Conservation (phyloP, 2,113 vertebrate genomes). For the Oreochromis tanganicae region DNA sequence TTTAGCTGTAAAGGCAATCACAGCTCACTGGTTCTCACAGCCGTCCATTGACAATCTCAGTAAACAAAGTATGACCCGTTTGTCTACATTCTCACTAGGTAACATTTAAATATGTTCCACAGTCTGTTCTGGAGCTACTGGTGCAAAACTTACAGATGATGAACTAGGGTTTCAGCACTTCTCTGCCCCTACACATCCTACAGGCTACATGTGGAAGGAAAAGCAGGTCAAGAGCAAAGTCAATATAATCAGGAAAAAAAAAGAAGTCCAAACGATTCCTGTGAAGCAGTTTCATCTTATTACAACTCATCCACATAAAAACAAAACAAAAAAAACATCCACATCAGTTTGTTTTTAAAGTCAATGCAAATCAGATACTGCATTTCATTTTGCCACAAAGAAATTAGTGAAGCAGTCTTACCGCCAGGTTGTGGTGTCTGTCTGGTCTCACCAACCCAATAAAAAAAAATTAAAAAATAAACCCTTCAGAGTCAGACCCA, state of each 20-base stretch:
- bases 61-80: background rate
- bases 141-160: constrained; percentile 89
- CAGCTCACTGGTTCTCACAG: background rate
- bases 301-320: constrained; percentile 5
- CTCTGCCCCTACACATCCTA: constrained; percentile 91
- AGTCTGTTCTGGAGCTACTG: constrained; percentile 76
- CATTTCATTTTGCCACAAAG: constrained; percentile 51
- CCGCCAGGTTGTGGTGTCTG: constrained; percentile 31
- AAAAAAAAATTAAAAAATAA: background rate
- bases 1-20: background rate
- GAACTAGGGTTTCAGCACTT: constrained; percentile 87
- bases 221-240: constrained; percentile 83
- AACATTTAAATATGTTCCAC: constrained; percentile 15
- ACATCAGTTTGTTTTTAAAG: background rate
- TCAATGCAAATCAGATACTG: background rate
- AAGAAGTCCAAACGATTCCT: constrained; percentile 17
- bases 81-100: background rate
- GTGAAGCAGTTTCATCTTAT: constrained; percentile 13
- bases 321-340: background rate
- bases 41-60: background rate
- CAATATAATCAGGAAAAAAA: constrained; percentile 48
- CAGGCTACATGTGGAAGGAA: constrained; percentile 91
- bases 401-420: constrained; percentile 68
- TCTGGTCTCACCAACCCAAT: constrained; percentile 28
- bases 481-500: constrained; percentile 27